A percentile compares a stretch with the other conserved stretches of the same genome.
phyloP scores from a whole-genome alignment of 2,113 vertebrate genomes.

The Centropus bengalensis region DNA sequence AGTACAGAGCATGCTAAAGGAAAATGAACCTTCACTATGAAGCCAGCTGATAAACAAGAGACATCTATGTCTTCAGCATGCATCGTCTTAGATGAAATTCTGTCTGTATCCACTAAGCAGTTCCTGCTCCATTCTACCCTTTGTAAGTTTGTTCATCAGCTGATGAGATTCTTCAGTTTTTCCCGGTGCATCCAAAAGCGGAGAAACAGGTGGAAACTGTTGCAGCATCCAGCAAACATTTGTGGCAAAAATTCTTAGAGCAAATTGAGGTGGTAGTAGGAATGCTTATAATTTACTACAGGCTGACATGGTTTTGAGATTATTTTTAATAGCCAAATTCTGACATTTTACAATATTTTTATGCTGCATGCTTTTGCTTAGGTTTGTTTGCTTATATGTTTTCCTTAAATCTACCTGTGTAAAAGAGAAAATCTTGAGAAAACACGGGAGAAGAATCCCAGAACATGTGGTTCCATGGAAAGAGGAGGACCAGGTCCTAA shows the following conservation, averaged over 20 bases:
- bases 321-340: not conserved
- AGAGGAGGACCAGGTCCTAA: not conserved
- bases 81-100: not conserved
- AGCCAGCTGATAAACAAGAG: not conserved
- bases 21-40: not conserved
- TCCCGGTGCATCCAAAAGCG: not conserved
- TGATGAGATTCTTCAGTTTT: not conserved
- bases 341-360: not conserved
- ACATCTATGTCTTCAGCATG: not conserved
- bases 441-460: not conserved
- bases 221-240: constrained; percentile 38
- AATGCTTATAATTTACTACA: constrained; percentile 7
- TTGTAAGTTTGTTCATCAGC: not conserved
- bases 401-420: not conserved
- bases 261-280: not conserved
- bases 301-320: not conserved
- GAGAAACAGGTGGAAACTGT: not conserved
- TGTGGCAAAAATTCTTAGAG: constrained; percentile 28
- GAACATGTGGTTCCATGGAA: not conserved
- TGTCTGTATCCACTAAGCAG: not conserved
- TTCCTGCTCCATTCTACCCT: not conserved
- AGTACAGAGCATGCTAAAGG: not conserved
- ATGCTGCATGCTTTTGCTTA: not conserved
- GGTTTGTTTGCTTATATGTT: not conserved
- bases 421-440: constrained; percentile 1